Percentiles rank a stretch among this genome's conserved stretches.
Evolutionary conservation across 2,113 vertebrate genomes (phyloP).

Genomic region (Callipepla squamata): DNA sequence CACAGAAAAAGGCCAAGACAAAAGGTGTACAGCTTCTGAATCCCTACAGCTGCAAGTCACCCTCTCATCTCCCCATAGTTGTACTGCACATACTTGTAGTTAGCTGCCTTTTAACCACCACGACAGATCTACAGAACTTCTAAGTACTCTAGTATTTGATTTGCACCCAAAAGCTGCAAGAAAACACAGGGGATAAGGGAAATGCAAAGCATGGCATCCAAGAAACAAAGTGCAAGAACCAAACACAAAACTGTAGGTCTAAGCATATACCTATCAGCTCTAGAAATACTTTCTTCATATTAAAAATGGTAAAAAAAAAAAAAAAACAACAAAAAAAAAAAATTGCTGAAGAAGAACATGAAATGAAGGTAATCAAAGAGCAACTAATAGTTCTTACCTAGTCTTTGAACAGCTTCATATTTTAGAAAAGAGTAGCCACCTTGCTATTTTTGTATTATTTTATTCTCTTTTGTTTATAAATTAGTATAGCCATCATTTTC

Average conservation of each 20-base stretch:
- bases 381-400: not conserved
- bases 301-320: not conserved
- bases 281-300: not conserved
- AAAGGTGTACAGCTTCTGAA: not conserved
- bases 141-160: not conserved
- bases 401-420: not conserved
- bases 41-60: not conserved
- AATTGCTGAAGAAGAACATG: not conserved
- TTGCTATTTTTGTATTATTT: not conserved
- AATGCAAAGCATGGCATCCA: not conserved
- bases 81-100: rapidly evolving
- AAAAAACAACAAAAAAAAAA: not conserved
- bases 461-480: not conserved
- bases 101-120: not conserved
- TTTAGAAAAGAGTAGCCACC: not conserved
- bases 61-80: not conserved
- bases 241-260: not conserved
- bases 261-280: not conserved
- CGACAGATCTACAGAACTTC: not conserved
- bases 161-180: not conserved
- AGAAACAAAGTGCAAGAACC: not conserved
- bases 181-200: not conserved
- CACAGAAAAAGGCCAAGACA: not conserved
- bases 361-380: not conserved
- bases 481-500: not conserved